phyloP scores from a whole-genome alignment of 1,140 invertebrate species.

The Hylyphantes graminicola region DNA sequence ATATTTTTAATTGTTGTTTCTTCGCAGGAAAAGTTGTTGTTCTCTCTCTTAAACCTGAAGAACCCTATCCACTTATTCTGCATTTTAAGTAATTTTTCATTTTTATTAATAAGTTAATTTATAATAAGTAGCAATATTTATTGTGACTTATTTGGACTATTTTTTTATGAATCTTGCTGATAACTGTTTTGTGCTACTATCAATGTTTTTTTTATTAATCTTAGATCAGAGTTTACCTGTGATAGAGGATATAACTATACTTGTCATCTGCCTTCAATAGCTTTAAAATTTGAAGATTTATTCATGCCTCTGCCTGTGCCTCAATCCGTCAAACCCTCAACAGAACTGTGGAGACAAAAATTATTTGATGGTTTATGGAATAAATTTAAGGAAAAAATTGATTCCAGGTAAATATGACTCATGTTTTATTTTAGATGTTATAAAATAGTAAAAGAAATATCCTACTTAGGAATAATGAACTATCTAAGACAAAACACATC shows the following conservation, averaged over 20 bases:
- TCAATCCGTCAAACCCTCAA: background rate
- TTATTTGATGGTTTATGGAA: constrained; percentile 48
- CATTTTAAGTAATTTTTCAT: constrained; percentile 31
- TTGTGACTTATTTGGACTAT: background rate
- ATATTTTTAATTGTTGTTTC: constrained; percentile 8
- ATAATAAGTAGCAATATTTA: background rate
- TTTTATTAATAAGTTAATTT: no score
- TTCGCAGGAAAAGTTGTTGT: constrained; percentile 13
- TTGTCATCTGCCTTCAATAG: constrained; percentile 4
- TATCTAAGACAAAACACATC: no score
- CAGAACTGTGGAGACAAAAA: constrained; percentile 10
- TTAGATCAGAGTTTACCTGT: constrained; percentile 52
- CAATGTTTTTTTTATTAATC: constrained; percentile 2
- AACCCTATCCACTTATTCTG: constrained; percentile 23
- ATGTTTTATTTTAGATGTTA: background rate
- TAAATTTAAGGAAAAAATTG: constrained; percentile 2
- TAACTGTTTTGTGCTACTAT: background rate
- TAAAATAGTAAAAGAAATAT: no score
- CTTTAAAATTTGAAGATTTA: constrained; percentile 47
- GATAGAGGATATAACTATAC: constrained; percentile 32
- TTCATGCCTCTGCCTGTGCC: constrained; percentile 47
- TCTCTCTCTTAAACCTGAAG: background rate
- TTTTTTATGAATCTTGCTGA: background rate
- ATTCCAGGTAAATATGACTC: constrained; percentile 12
- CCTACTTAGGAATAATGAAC: no score